Evolutionary conservation across 2,113 vertebrate genomes (phyloP).

Genomic region (Xiphorhynchus elegans): DNA sequence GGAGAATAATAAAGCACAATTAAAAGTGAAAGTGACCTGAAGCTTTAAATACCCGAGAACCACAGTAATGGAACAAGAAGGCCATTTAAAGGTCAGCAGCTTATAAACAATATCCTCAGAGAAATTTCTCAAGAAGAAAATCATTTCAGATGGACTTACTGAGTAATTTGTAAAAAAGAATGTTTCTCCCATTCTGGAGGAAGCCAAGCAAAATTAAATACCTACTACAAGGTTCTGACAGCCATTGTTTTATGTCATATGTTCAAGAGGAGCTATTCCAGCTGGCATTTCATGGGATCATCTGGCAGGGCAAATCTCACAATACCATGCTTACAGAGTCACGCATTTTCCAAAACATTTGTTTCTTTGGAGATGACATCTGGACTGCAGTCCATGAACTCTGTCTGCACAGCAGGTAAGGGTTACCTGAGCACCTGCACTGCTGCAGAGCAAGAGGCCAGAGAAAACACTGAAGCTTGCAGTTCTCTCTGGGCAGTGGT

Average conservation of each 20-base stretch:
- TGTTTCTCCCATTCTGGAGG: not conserved
- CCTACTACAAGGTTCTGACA: not conserved
- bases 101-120: conserved; percentile 59
- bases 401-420: not conserved
- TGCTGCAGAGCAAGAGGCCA: not conserved
- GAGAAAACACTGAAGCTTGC: rapidly evolving
- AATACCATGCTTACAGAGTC: not conserved
- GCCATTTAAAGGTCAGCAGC: conserved; percentile 67
- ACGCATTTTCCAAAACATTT: not conserved
- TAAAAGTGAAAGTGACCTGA: conserved; percentile 75
- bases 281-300: not conserved
- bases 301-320: not conserved
- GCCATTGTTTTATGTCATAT: not conserved
- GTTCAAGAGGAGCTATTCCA: not conserved
- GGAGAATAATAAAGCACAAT: conserved; percentile 75
- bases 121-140: conserved; percentile 32
- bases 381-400: not conserved
- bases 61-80: conserved; percentile 65
- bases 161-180: conserved; percentile 13
- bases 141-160: not conserved
- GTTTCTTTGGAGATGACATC: not conserved
- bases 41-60: conserved; percentile 57
- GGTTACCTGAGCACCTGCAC: not conserved
- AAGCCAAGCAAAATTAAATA: conserved; percentile 34
- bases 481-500: not conserved